These are phyloP conservation scores for Chinchilla lanigera DNA, from an alignment of 2,113 vertebrate genomes.

Conservation along the genomic window DNA sequence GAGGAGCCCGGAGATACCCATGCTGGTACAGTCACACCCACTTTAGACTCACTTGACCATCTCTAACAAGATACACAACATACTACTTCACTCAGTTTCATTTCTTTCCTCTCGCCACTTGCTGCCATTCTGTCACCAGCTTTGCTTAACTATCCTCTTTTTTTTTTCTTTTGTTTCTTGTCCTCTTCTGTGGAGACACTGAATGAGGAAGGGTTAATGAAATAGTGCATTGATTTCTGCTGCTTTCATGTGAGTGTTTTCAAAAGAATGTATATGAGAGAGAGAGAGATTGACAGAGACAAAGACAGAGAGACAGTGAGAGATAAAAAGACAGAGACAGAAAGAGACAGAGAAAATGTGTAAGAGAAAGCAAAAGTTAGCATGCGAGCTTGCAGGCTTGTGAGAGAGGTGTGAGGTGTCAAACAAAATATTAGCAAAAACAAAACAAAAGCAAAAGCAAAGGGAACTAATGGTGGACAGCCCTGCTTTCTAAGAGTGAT, in stretches of 20 bases:
- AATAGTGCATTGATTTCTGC: neutral
- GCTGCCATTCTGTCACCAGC: neutral
- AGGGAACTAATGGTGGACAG: neutral
- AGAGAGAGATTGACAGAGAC: no score
- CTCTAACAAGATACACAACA: fast-evolving
- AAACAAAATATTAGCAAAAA: neutral
- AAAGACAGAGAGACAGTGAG: neutral
- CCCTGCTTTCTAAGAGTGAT: neutral
- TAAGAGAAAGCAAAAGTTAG: neutral
- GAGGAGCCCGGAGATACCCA: no score
- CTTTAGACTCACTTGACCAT: fast-evolving
- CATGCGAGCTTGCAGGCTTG: neutral
- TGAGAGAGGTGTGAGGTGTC: neutral
- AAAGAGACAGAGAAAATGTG: no score
- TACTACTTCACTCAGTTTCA: fast-evolving
- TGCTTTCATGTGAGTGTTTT: neutral
- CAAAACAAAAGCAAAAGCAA: neutral
- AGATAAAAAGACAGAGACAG: neutral
- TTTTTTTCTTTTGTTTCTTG: neutral
- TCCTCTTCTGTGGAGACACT: neutral
- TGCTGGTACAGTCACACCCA: fast-evolving
- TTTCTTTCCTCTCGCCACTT: neutral
- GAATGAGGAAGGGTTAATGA: neutral
- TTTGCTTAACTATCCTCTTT: neutral
- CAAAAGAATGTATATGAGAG: neutral